phyloP scores from a whole-genome alignment of 2,888 invertebrate genomes.

The Lycaena phlaeas region DNA sequence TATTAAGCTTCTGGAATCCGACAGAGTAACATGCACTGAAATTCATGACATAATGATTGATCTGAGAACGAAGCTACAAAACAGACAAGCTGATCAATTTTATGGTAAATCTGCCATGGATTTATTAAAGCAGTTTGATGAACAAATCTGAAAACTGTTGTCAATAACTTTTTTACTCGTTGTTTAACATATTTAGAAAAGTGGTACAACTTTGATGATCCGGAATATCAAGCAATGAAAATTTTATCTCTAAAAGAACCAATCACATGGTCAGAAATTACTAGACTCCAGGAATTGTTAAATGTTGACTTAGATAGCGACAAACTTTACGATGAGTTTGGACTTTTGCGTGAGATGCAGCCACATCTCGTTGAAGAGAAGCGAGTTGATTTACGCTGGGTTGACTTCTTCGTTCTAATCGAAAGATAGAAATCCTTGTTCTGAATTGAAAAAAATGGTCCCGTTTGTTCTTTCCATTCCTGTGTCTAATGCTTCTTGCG shows the following conservation, averaged over 20 bases:
- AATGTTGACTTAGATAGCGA: conserved; percentile 18
- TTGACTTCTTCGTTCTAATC: conserved; percentile 4
- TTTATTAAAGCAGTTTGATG: conserved; percentile 16
- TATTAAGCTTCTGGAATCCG: conserved; percentile 15
- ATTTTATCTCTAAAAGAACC: conserved; percentile 12
- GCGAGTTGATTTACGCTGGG: conserved; percentile 2
- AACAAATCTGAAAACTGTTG: conserved; percentile 9
- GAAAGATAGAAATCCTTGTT: neutral
- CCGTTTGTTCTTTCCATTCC: conserved; percentile 1
- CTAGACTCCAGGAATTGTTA: conserved; percentile 13
- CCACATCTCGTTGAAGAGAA: conserved; percentile 18
- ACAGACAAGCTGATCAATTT: conserved; percentile 17
- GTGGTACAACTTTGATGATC: conserved; percentile 10
- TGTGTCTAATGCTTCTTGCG: neutral
- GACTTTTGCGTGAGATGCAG: conserved; percentile 17
- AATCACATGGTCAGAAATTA: conserved; percentile 12
- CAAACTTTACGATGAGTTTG: conserved; percentile 16
- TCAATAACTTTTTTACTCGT: conserved; percentile 13
- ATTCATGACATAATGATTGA: conserved; percentile 17
- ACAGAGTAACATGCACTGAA: conserved; percentile 17
- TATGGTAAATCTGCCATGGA: conserved; percentile 18
- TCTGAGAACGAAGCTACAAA: conserved; percentile 17
- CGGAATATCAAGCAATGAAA: conserved; percentile 13
- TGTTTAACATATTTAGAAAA: conserved; percentile 13
- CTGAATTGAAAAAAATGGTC: conserved; percentile 1